Base-by-base conservation (phyloP, 2,797 vertebrate species). In the Argya squamiceps region DNA sequence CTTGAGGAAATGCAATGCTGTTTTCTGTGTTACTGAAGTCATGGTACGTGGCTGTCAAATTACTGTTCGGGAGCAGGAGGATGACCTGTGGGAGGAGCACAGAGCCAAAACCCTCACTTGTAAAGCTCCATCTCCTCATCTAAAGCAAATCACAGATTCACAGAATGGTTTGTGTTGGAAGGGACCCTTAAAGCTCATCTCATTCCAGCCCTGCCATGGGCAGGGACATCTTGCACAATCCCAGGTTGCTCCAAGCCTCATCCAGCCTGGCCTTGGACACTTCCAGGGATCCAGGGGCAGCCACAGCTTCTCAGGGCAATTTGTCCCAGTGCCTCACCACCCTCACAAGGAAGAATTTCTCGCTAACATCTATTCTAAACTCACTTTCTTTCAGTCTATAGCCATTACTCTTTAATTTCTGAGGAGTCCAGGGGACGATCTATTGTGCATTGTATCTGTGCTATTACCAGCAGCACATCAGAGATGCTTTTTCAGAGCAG, bases 211-310 rank as follows among this genome's bases (percentile, higher is more conserved):
- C 26, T 53, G 26, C 39, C 46, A 41, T 15, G 30, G 7, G 13
- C 26, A 71, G 58, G 15, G 39, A 32, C 37, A 46, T 11, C 34
- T 78, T 12, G 10, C 26, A 36, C 44, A 4, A 2, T 2, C 7
- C 18, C 52, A 78, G 22, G 30, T 0, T 89, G 11, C 39, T 78
- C 22, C 65, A 32, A 84, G 30, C 15, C 8, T 2, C 0, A 0
- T 65, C 52, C 58, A 59, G 0, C 18, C 50, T 16, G 9, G 65
- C 9, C 39, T 36, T 20, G 39, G 39, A 41, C 34, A 59, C 0
- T 71, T 7, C 21, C 58, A 64, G 23, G 9, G 29, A 71, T 84
- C 27, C 47, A 62, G 46, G 6, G 13, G 5, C 22, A 78, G 13
- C 26, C 46, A 24, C 27, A 30, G 19, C 27, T n/a, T 29, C 22